Conservation (phyloP, 37 sponge, comb jelly and placozoan genomes). For the Ephydatia muelleri region DNA sequence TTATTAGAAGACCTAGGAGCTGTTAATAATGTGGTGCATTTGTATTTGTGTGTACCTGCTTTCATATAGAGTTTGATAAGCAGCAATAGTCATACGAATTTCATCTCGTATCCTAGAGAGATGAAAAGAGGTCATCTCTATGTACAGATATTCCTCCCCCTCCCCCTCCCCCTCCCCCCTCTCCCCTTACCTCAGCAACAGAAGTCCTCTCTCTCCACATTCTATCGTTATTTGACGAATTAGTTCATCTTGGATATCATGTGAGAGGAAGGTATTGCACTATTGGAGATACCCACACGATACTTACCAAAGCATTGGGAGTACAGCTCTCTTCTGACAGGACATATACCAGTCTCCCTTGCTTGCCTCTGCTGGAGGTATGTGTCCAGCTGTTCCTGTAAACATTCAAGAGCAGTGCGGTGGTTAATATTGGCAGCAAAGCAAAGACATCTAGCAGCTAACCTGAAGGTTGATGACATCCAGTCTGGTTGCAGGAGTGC, state of each 20-base stretch:
- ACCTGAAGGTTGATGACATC: slow-evolving; percentile 93
- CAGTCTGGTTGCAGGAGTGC: slow-evolving; percentile 93
- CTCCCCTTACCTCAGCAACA: slow-evolving; percentile 74
- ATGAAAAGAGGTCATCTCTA: background rate
- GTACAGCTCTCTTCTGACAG: slow-evolving; percentile 97
- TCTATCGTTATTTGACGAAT: slow-evolving; percentile 96
- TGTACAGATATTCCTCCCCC: background rate
- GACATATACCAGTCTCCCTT: slow-evolving; percentile 98
- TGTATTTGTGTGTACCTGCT: slow-evolving; percentile 66
- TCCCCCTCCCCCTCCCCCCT: background rate
- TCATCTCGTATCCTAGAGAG: slow-evolving; percentile 92
- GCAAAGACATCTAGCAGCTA: background rate
- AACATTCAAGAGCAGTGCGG: background rate
- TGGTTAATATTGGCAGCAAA: background rate
- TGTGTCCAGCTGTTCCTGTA: slow-evolving; percentile 86
- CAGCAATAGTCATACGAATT: slow-evolving; percentile 98
- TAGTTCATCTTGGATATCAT: slow-evolving; percentile 81
- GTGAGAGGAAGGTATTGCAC: background rate
- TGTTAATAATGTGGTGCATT: background rate
- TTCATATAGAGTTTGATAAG: slow-evolving; percentile 98
- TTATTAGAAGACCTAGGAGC: background rate
- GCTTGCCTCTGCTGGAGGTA: slow-evolving; percentile 97
- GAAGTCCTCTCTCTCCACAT: slow-evolving; percentile 94
- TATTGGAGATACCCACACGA: background rate
- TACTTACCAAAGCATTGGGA: slow-evolving; percentile 90